phyloP scores from a whole-genome alignment of 2,888 invertebrate species.

The Piscicola geometra region DNA sequence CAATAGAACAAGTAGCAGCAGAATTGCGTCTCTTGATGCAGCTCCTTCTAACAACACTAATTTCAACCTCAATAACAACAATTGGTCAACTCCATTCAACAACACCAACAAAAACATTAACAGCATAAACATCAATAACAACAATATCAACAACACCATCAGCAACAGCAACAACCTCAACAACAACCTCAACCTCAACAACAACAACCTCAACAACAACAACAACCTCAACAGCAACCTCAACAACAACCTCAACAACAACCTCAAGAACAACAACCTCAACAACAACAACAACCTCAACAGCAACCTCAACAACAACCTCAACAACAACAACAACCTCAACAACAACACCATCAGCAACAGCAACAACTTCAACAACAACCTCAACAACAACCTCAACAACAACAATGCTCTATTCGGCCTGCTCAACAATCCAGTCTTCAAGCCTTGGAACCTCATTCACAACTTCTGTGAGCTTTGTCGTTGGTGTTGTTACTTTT shows the following conservation, averaged over 20 bases:
- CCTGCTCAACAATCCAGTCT: constrained; percentile 28
- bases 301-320: neutral
- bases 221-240: too few relatives aligned
- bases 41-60: too few relatives aligned
- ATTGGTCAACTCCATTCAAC: too few relatives aligned
- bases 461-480: constrained; percentile 14
- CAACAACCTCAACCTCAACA: too few relatives aligned
- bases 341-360: neutral
- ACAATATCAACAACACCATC: too few relatives aligned
- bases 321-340: neutral
- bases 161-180: too few relatives aligned
- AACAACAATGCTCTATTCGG: constrained; percentile 26
- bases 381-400: neutral
- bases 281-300: neutral
- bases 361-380: neutral
- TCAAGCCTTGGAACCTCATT: constrained; percentile 26
- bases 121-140: too few relatives aligned
- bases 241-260: neutral
- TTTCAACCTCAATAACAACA: too few relatives aligned
- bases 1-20: too few relatives aligned
- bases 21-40: too few relatives aligned
- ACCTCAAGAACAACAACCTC: neutral
- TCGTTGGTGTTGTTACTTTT: neutral
- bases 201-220: too few relatives aligned
- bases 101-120: too few relatives aligned